These are phyloP conservation scores for Trachops cirrhosus DNA, from an alignment of 2,797 vertebrate species.

Conservation along the genomic window DNA sequence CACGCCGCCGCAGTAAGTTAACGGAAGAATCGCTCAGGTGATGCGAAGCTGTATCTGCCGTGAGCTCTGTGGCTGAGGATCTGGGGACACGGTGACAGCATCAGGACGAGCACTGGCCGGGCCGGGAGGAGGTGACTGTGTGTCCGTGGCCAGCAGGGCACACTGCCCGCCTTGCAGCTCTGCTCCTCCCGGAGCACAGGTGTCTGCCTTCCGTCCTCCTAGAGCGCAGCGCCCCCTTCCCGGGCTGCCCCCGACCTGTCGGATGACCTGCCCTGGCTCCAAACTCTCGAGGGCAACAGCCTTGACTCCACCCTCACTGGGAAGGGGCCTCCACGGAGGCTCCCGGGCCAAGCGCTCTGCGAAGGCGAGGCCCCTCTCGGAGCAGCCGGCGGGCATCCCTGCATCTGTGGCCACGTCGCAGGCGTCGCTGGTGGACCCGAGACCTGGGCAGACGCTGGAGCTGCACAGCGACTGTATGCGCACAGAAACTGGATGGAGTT, in stretches of 20 bases:
- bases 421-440: background rate
- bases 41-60: background rate
- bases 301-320: too few relatives aligned
- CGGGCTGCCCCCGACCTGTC: background rate
- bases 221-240: background rate
- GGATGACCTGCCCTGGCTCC: background rate
- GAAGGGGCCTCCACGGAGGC: background rate
- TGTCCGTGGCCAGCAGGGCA: rapidly evolving
- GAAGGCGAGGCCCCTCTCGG: rapidly evolving
- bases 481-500: background rate
- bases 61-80: background rate
- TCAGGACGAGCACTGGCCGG: rapidly evolving
- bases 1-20: rapidly evolving
- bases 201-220: background rate
- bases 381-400: too few relatives aligned
- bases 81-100: rapidly evolving
- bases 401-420: background rate
- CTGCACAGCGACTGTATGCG: rapidly evolving
- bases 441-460: background rate
- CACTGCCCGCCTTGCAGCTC: background rate
- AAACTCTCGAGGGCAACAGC: rapidly evolving
- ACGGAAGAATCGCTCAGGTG: rapidly evolving
- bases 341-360: rapidly evolving
- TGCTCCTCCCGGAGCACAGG: background rate
- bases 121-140: too few relatives aligned